Conservation (phyloP, 2,888 invertebrate species). For the Apamea monoglypha region DNA sequence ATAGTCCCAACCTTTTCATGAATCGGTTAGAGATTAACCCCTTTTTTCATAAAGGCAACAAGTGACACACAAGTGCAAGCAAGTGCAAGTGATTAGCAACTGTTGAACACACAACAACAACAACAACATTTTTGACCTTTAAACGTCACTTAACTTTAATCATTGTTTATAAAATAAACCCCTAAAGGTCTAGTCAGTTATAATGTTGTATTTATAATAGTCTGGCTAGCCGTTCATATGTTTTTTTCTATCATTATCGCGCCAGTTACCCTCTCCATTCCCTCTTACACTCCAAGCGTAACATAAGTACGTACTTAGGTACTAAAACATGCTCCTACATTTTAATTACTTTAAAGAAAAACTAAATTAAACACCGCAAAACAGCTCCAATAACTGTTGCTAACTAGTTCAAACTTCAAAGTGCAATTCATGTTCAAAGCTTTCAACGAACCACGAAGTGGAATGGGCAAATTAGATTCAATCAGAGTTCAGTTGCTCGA, state of each 20-base stretch:
- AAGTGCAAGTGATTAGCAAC: too few species aligned
- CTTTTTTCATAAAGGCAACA: too few species aligned
- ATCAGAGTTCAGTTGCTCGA: not conserved
- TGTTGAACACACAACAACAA: too few species aligned
- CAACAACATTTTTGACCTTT: too few species aligned
- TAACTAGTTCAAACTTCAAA: not conserved
- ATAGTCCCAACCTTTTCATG: not conserved
- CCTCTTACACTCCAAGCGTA: not conserved
- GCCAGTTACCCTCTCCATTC: not conserved
- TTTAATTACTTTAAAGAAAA: not conserved
- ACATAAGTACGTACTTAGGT: not conserved
- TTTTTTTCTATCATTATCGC: not conserved
- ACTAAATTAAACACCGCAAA: not conserved
- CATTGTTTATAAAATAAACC: too few species aligned
- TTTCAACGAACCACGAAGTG: not conserved
- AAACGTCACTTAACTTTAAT: too few species aligned
- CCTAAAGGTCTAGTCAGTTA: too few species aligned
- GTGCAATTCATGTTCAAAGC: not conserved
- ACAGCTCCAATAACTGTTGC: not conserved
- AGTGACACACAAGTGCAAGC: too few species aligned
- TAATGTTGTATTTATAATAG: not conserved
- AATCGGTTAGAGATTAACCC: not conserved
- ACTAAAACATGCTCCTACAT: not conserved
- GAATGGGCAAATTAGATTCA: not conserved
- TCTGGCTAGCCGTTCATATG: not conserved